phyloP scores from a whole-genome alignment of 2,888 invertebrate genomes.

The Conistra vaccinii region DNA sequence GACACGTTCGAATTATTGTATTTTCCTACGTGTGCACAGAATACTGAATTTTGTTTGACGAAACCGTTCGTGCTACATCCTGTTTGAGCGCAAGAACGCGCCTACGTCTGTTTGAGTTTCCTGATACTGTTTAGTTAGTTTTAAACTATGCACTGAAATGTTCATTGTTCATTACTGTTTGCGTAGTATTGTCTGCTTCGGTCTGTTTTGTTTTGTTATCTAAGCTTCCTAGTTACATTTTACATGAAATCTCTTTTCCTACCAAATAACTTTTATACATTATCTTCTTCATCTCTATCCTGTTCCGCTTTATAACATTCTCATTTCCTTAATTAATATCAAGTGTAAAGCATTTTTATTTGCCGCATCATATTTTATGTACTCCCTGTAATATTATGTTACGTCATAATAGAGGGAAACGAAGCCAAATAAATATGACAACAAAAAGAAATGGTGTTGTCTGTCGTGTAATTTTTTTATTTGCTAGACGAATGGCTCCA shows the following conservation, averaged over 20 bases:
- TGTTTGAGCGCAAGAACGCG: constrained; percentile 72
- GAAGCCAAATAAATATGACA: constrained; percentile 58
- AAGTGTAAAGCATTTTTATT: constrained; percentile 33
- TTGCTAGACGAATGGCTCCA: constrained; percentile 76
- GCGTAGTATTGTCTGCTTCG: constrained; percentile 34
- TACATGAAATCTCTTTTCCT: not conserved
- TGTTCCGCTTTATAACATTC: constrained; percentile 18
- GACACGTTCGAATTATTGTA: constrained; percentile 86
- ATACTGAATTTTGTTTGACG: constrained; percentile 81
- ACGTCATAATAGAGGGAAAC: constrained; percentile 46
- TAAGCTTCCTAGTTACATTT: constrained; percentile 7
- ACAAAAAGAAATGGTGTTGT: constrained; percentile 61
- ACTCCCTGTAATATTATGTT: constrained; percentile 48
- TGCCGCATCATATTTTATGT: constrained; percentile 38
- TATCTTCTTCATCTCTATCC: constrained; percentile 19
- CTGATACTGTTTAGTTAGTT: constrained; percentile 72
- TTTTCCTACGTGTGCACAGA: constrained; percentile 77
- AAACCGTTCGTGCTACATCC: constrained; percentile 73
- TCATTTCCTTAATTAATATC: constrained; percentile 37
- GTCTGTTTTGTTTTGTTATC: constrained; percentile 16
- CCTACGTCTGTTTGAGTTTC: constrained; percentile 65
- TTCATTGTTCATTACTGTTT: constrained; percentile 65
- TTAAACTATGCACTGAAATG: constrained; percentile 65
- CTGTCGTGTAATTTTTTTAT: constrained; percentile 68
- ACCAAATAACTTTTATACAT: constrained; percentile 5